Conservation (phyloP, 1,140 invertebrate genomes). For the Conus betulinus region DNA sequence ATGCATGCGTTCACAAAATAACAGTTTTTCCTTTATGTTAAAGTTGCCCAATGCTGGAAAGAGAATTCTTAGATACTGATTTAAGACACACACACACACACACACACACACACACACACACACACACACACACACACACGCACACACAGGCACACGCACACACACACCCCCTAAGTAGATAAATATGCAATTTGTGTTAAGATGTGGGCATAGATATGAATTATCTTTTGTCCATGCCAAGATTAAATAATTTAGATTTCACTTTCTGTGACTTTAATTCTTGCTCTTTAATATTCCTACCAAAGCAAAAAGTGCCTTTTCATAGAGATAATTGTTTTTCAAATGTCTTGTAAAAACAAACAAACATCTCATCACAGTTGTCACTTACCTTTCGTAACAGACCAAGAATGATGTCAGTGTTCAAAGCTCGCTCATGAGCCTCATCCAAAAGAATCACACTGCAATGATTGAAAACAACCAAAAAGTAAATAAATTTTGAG, state of each 20-base stretch:
- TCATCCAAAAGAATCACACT: constrained; percentile 95
- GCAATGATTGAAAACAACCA: constrained; percentile 40
- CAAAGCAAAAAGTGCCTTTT: no score
- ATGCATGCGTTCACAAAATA: no score
- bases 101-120: not conserved
- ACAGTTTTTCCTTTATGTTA: no score
- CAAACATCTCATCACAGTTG: no score
- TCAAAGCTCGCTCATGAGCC: constrained; percentile 94
- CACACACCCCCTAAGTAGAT: not conserved
- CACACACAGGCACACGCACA: not conserved
- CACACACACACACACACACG: constrained; percentile 5
- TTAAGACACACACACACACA: not conserved
- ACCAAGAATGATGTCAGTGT: constrained; percentile 96
- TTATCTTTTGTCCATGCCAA: no score
- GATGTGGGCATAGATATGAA: not conserved
- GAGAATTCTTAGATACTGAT: no score
- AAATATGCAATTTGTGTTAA: not conserved
- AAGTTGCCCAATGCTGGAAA: no score
- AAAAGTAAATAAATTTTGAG: not conserved
- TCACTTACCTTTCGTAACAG: constrained; percentile 90
- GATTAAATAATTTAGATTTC: no score
- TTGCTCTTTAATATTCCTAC: no score
- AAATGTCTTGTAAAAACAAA: no score
- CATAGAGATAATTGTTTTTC: no score
- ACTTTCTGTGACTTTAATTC: no score